Evolutionary conservation across 2,797 vertebrate genomes (phyloP), one percentile per base, ranked within the genome.

Genomic region (Trematomus bernacchii): DNA sequence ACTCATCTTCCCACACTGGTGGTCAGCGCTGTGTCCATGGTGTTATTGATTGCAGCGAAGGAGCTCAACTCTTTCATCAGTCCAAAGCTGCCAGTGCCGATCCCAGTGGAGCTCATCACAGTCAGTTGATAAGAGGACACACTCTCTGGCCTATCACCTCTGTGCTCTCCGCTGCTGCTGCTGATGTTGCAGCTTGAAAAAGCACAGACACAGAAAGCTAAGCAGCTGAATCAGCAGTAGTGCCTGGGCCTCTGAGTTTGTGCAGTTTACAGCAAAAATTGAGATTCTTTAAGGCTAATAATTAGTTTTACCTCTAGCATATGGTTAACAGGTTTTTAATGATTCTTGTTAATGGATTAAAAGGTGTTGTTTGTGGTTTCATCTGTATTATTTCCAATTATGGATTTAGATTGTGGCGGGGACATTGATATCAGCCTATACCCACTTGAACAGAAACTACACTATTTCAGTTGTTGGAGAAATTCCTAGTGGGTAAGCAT

Each of bases 51-150:
- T 52, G 52, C 90, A 1, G 95, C 97, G 53, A 99, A 99, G 82
- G 91, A 97, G 77, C 77, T 99, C 81, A 99, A 96, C 77, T 90
- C 94, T 50, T 95, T 92, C 69, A 92, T 97, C 33, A 91, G 85
- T 0, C 77, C 91, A 3, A 95, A 93, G 79, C 90, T 99, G 64
- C 96, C 96, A 12, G 87, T 98, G 59, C 97, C 98, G 0, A 86
- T 99, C 76, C 98, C 98, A 2, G 96, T 97, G 53, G 98, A 99
- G 76, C 96, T 99, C 48, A 93, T 98, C 84, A 96, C 92, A 88
- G 98, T 99, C 87, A 77, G 86, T 93, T 69, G 16, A 79, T 67
- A 73, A 16, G 30, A 61, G 57, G 67, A 84, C 76, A 78, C 42
- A 42, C 73, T 80, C 79, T 82, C 63, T 76, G 72, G 51, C n/a